Base-by-base conservation (phyloP, 2,888 invertebrate genomes). In the Periphyllus acericola region DNA sequence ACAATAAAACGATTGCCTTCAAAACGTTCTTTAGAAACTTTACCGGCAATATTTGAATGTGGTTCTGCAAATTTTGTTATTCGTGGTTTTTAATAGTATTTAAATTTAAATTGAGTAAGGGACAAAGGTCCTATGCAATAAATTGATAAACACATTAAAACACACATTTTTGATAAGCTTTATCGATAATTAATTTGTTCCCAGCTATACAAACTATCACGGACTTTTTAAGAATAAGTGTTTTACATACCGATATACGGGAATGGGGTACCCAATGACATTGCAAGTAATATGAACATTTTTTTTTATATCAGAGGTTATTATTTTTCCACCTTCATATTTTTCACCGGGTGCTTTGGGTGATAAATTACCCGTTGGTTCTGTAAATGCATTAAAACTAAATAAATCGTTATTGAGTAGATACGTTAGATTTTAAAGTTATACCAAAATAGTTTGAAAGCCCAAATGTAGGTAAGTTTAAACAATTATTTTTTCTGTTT, bases 331-430 rank as follows among this genome's bases (percentile, higher is more conserved):
- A 66, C 91, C 91, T 75, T 90, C 90, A 78, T 90, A 90, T 87
- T 90, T 90, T 80, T 90, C 90, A 60, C 93, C 93, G 84, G 92
- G 91, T 87, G 92, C 90, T 91, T 92, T 92, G 80, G 93, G 93
- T 86, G 92, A 91, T 90, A 93, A 93, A 92, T 94, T 94, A 92
- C 93, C 94, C 85, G 94, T 94, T 84, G 94, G 94, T 92, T 95
- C 94, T 95, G 94, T 91, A 94, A 93, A 84, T 78, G 52, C 72
- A 68, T 79, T 74, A 81, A 25, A 89, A 82, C 74, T 84, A 68
- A 82, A 66, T 89, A 75, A 66, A 82, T 71, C 68, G 14, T 52
- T 46, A 80, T 75, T n/a, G 40, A 25, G 32, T 34, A 46, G 34
- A 40, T 72, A 66, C 25, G 25, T 29, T 19, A 78, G 25, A 46